Evolutionary conservation across 2,113 vertebrate species (phyloP).

Genomic region (Melanocharis versteri): DNA sequence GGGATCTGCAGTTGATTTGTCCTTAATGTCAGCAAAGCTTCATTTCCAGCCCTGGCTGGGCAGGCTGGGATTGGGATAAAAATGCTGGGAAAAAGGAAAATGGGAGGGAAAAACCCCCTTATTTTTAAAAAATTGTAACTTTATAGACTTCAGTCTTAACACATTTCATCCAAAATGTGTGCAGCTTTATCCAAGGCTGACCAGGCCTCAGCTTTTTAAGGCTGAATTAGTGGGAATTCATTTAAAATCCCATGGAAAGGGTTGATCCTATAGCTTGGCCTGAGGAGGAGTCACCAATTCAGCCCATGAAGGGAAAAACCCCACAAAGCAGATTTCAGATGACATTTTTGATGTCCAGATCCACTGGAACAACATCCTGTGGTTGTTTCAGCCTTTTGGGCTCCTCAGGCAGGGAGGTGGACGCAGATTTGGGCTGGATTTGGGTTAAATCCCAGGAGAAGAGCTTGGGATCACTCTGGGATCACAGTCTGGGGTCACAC

Average conservation of each 20-base stretch:
- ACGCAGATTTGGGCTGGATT: not conserved
- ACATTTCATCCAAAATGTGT: not conserved
- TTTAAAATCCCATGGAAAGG: not conserved
- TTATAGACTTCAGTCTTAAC: not conserved
- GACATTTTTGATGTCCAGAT: not conserved
- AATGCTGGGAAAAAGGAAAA: not conserved
- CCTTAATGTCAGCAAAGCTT: not conserved
- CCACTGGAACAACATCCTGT: not conserved
- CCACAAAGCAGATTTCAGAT: not conserved
- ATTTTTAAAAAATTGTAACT: not conserved
- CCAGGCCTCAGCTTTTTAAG: not conserved
- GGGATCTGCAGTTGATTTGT: not conserved
- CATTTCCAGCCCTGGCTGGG: not conserved
- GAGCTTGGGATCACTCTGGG: not conserved
- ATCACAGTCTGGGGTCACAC: not conserved
- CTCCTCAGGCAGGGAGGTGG: not conserved
- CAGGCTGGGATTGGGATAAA: not conserved
- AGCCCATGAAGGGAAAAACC: not conserved
- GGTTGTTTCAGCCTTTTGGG: not conserved
- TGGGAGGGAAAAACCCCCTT: accelerated
- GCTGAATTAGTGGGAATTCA: not conserved
- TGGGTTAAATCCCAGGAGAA: not conserved
- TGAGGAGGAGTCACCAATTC: not conserved
- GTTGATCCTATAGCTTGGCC: not conserved
- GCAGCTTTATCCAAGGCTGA: not conserved